Conservation (phyloP, 53 echinoderm and acorn worm genomes). For the Holothuria scabra region DNA sequence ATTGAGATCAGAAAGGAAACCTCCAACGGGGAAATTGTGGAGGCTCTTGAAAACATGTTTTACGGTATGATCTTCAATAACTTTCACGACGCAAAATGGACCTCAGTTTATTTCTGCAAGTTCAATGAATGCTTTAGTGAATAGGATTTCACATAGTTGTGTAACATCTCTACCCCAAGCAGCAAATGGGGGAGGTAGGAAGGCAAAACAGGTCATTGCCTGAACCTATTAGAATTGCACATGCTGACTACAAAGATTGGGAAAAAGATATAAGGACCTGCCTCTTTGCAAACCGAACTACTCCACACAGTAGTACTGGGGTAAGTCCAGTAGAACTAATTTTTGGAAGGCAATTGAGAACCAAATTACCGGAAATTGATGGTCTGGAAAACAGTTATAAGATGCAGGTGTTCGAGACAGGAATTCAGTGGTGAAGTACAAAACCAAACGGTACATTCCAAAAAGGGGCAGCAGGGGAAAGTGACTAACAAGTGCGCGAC, state of each 20-base stretch:
- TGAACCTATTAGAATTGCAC: constrained; percentile 52
- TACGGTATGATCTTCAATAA: constrained; percentile 30
- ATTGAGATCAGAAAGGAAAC: constrained; percentile 55
- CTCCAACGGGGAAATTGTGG: constrained; percentile 53
- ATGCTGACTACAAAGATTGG: constrained; percentile 51
- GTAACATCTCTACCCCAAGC: constrained; percentile 57
- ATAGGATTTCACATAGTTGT: constrained; percentile 49
- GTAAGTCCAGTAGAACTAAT: constrained; percentile 60
- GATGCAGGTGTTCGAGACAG: constrained; percentile 49
- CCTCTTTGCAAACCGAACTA: constrained; percentile 53
- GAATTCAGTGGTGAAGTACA: constrained; percentile 51
- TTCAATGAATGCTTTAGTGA: constrained; percentile 27
- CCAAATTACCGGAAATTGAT: constrained; percentile 51
- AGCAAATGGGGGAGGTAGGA: constrained; percentile 68
- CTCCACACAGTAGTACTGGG: constrained; percentile 59
- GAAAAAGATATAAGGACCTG: constrained; percentile 48
- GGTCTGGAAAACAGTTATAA: not conserved
- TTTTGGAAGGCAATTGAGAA: constrained; percentile 57
- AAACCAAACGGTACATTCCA: constrained; percentile 57
- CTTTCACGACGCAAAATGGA: constrained; percentile 58
- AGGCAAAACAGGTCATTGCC: constrained; percentile 59
- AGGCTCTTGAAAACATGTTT: constrained; percentile 55
- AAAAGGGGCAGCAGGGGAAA: constrained; percentile 48
- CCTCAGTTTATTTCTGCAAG: constrained; percentile 56
- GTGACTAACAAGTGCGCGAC: constrained; percentile 46